phyloP scores from a whole-genome alignment of 2,797 vertebrate genomes.

The Trichosurus vulpecula region DNA sequence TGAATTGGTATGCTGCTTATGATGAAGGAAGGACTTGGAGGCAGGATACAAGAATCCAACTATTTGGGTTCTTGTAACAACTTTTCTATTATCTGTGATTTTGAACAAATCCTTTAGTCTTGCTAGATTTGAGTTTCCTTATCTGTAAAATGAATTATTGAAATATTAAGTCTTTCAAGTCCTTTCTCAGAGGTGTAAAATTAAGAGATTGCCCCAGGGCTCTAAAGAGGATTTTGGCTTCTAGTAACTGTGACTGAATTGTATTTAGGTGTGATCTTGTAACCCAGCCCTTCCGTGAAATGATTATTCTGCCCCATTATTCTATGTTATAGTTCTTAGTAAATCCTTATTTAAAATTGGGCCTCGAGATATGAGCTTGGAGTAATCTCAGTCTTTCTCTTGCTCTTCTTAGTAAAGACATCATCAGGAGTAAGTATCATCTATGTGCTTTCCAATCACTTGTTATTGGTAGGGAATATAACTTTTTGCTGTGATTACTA shows the following conservation, averaged over 20 bases:
- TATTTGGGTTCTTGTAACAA: background rate
- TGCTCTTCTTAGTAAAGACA: background rate
- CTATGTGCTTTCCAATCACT: background rate
- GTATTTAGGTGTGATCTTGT: background rate
- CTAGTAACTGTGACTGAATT: background rate
- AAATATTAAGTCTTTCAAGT: background rate
- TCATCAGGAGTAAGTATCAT: background rate
- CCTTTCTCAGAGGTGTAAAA: background rate
- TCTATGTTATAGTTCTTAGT: background rate
- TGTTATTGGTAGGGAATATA: background rate
- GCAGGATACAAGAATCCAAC: background rate
- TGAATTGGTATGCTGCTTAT: background rate
- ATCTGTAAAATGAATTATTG: background rate
- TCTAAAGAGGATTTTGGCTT: background rate
- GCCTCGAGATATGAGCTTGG: background rate
- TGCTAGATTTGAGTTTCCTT: background rate
- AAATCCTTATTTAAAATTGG: background rate
- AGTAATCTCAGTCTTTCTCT: background rate
- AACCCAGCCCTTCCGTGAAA: background rate
- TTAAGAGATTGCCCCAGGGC: background rate
- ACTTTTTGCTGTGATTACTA: background rate
- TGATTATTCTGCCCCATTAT: background rate
- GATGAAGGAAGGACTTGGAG: background rate
- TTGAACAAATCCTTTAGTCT: background rate
- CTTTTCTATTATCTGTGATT: background rate